Conservation (phyloP, 2,113 vertebrate genomes). For the Crocuta crocuta region DNA sequence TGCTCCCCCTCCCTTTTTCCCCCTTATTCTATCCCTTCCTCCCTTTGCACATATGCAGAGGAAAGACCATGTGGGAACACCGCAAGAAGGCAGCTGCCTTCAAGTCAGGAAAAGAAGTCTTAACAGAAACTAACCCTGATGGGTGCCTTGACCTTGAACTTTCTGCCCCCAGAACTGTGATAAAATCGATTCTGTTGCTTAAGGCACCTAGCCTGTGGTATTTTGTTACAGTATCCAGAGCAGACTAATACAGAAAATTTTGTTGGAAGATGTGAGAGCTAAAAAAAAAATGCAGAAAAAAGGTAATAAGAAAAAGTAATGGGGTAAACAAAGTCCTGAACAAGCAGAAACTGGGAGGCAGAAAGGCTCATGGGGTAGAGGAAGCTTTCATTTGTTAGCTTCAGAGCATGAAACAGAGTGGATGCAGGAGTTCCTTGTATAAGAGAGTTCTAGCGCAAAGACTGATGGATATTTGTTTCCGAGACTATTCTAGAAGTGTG, state of each 20-base stretch:
- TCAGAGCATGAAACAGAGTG: neutral
- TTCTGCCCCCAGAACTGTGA: neutral
- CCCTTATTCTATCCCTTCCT: neutral
- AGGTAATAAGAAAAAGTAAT: neutral
- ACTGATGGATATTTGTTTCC: neutral
- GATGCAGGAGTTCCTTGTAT: fast-evolving
- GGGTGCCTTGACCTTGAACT: neutral
- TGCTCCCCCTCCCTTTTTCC: too few species aligned
- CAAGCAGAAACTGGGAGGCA: neutral
- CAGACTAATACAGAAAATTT: neutral
- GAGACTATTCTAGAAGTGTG: neutral
- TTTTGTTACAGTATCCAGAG: neutral
- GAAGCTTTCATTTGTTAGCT: neutral
- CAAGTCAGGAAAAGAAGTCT: neutral
- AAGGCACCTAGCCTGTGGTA: neutral
- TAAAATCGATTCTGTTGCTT: neutral
- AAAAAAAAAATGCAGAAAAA: neutral
- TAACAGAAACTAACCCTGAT: neutral
- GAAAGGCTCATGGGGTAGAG: neutral
- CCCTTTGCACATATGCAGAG: fast-evolving
- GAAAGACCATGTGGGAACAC: neutral
- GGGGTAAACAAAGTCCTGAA: neutral
- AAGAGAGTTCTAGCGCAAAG: neutral
- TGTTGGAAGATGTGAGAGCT: neutral
- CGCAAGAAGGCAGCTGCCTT: neutral